Percentiles rank a stretch among this genome's conserved stretches.
Conservation (phyloP, 1,140 invertebrate genomes). For the Neuroterus valhalla region DNA sequence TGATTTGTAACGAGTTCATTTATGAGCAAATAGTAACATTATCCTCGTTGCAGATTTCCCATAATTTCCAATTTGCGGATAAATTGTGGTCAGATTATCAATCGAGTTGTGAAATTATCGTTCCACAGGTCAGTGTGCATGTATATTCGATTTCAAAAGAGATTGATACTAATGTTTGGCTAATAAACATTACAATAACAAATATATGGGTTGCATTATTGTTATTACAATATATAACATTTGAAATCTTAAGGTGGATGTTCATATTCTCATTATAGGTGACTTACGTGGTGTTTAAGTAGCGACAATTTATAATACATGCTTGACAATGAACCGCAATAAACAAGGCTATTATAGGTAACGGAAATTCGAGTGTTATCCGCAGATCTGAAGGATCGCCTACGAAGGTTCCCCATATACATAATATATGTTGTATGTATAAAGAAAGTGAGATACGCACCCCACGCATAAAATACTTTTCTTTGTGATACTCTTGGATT, state of each 20-base stretch:
- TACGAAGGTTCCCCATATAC: conserved; percentile 26
- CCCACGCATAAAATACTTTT: conserved; percentile 1
- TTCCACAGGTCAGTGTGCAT: not conserved
- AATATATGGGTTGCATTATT: too few species aligned
- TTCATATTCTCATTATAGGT: too few species aligned
- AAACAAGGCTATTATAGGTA: not conserved
- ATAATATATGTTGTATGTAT: too few species aligned
- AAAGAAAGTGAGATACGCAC: not conserved
- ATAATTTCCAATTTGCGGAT: conserved; percentile 24
- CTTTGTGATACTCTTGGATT: not conserved
- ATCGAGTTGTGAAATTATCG: conserved; percentile 12
- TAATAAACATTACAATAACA: too few species aligned
- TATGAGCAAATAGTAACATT: conserved; percentile 8
- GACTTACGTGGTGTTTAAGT: too few species aligned
- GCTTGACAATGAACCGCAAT: too few species aligned
- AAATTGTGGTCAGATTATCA: not conserved
- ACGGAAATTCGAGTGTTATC: conserved; percentile 27
- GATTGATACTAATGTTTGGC: too few species aligned
- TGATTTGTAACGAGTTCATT: not conserved
- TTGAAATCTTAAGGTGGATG: too few species aligned
- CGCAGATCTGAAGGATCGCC: conserved; percentile 27
- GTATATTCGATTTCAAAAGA: too few species aligned
- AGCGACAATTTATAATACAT: too few species aligned
- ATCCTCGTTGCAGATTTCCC: not conserved
- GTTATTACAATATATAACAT: too few species aligned